Conservation (phyloP, 1,140 invertebrate genomes). For the Pararge aegeria region DNA sequence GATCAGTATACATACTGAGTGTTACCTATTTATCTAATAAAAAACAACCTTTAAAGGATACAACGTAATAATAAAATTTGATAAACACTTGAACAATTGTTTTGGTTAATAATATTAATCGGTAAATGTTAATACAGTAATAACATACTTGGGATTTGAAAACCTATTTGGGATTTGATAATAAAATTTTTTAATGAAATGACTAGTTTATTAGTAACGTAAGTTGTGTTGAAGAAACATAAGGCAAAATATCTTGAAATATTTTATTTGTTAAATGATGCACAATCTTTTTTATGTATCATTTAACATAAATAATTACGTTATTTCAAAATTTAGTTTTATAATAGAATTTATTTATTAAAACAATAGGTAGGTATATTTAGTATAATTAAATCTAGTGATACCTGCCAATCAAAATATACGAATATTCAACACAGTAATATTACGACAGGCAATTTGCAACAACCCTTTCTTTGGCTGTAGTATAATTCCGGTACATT, state of each 20-base stretch:
- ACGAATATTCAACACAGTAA: conserved; percentile 20
- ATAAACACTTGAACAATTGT: conserved; percentile 67
- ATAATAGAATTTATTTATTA: conserved; percentile 13
- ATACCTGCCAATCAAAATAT: conserved; percentile 15
- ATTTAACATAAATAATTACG: no score
- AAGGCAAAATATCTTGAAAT: no score
- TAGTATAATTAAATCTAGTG: conserved; percentile 15
- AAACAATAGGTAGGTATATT: not conserved
- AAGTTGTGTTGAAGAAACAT: conserved; percentile 11
- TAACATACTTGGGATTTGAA: not conserved
- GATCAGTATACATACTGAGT: not conserved
- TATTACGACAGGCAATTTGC: conserved; percentile 24
- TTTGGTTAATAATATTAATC: conserved; percentile 75
- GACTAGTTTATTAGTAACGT: conserved; percentile 29
- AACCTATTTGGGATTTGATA: conserved; percentile 4
- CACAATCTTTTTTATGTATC: conserved; percentile 17
- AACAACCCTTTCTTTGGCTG: conserved; percentile 49
- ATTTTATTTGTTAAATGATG: conserved; percentile 6
- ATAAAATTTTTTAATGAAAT: conserved; percentile 16
- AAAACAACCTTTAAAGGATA: conserved; percentile 38
- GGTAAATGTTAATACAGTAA: conserved; percentile 42
- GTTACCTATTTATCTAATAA: conserved; percentile 7
- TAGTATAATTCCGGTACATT: conserved; percentile 22
- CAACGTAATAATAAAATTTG: conserved; percentile 76
- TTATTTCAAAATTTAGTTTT: conserved; percentile 16